phyloP scores from a whole-genome alignment of 2,888 invertebrate species.

The Panorpa germanica region DNA sequence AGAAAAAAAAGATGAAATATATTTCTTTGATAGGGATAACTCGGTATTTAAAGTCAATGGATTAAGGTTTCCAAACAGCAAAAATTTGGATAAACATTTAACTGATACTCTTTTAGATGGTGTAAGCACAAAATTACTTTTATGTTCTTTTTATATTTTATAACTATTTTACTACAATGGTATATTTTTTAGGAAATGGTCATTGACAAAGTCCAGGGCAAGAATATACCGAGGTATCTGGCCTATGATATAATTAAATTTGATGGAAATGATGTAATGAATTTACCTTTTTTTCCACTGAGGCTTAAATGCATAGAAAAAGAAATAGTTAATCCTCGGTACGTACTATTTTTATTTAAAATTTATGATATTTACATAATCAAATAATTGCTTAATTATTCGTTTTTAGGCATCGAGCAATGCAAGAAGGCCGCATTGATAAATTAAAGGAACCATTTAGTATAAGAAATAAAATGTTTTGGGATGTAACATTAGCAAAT shows the following conservation, averaged over 20 bases:
- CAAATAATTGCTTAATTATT: slow-evolving; percentile 6
- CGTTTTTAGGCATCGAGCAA: slow-evolving; percentile 45
- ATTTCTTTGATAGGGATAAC: slow-evolving; percentile 90
- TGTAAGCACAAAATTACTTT: slow-evolving; percentile 31
- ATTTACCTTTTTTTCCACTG: slow-evolving; percentile 52
- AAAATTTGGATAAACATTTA: slow-evolving; percentile 50
- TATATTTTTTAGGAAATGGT: slow-evolving; percentile 71
- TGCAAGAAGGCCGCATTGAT: slow-evolving; percentile 52
- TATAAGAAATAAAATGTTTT: slow-evolving; percentile 80
- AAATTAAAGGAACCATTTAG: slow-evolving; percentile 75
- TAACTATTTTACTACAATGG: slow-evolving; percentile 6
- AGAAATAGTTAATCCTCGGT: slow-evolving; percentile 32
- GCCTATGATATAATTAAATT: slow-evolving; percentile 87
- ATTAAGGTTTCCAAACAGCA: slow-evolving; percentile 59
- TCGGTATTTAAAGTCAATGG: slow-evolving; percentile 72
- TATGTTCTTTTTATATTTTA: slow-evolving; percentile 10
- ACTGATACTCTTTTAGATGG: slow-evolving; percentile 79
- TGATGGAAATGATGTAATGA: slow-evolving; percentile 59
- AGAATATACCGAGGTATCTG: slow-evolving; percentile 69
- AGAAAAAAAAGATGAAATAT: slow-evolving; percentile 66
- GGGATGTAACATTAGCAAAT: slow-evolving; percentile 55
- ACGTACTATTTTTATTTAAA: slow-evolving; percentile 8
- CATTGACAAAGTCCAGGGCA: slow-evolving; percentile 61
- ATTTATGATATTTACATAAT: slow-evolving; percentile 8
- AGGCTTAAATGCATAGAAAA: slow-evolving; percentile 59